A percentile compares a stretch with the other conserved stretches of the same genome.
phyloP scores from a whole-genome alignment of 2,888 invertebrate species.

The Bursaphelenchus okinawaensis region DNA sequence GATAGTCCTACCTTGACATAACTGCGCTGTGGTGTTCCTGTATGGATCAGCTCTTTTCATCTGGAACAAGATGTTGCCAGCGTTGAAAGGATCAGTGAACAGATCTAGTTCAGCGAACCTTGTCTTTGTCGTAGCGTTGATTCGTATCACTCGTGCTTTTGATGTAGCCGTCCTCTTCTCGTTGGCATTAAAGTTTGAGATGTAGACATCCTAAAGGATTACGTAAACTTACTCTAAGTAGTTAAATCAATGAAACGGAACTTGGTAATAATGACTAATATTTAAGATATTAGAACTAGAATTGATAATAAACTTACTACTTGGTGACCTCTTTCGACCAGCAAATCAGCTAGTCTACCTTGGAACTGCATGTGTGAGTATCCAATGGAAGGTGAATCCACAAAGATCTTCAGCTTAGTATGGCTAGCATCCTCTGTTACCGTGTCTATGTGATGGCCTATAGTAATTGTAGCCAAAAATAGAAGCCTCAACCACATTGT shows the following conservation, averaged over 20 bases:
- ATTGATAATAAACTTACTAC: slow-evolving; percentile 16
- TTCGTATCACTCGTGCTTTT: slow-evolving; percentile 9
- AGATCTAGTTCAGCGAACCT: slow-evolving; percentile 5
- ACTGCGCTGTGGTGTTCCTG: slow-evolving; percentile 15
- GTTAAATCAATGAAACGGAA: too few relatives aligned
- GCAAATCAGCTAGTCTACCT: slow-evolving; percentile 21
- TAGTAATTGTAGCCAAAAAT: too few relatives aligned
- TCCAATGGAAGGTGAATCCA: slow-evolving; percentile 21
- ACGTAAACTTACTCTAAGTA: too few relatives aligned
- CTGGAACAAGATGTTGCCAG: slow-evolving; percentile 4
- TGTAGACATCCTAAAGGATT: slow-evolving; percentile 17
- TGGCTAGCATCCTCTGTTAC: too few relatives aligned
- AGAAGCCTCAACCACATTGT: too few relatives aligned
- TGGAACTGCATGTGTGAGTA: slow-evolving; percentile 25
- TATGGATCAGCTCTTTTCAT: slow-evolving; percentile 1
- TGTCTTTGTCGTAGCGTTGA: slow-evolving; percentile 10
- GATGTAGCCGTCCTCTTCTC: slow-evolving; percentile 6
- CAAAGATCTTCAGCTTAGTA: slow-evolving; percentile 17
- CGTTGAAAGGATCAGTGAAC: slow-evolving; percentile 10
- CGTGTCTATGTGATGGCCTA: too few relatives aligned
- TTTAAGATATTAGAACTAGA: background rate
- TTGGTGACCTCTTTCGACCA: slow-evolving; percentile 26
- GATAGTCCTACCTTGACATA: slow-evolving; percentile 9
- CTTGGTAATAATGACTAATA: too few relatives aligned
- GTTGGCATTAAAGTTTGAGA: slow-evolving; percentile 5